Base-by-base conservation (phyloP, 1,140 invertebrate genomes). In the Papilio xuthus region DNA sequence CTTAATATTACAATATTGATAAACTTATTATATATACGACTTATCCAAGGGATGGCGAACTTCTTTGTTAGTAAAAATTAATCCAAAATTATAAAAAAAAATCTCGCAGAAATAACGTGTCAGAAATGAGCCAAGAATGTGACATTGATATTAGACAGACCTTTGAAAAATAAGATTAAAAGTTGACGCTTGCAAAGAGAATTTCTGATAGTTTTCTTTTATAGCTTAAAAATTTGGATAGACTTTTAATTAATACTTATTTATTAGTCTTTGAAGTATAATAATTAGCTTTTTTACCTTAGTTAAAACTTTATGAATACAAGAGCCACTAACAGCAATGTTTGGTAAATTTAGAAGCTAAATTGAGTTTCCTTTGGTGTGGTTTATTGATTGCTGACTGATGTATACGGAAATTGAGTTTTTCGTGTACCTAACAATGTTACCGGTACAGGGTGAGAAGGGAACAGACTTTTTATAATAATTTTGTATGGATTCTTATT, bases 361-460 rank as follows among this genome's bases (percentile, higher is more conserved):
- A 67, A 67, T 32, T 67, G 60, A 67, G 60, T 67, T 67, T 67
- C 60, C 60, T 67, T 67, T 67, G 60, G 60, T 67, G 60, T 67
- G 60, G 60, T 67, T 67, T 67, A 67, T 67, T 67, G 60, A 67
- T 67, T 67, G 60, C 60, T 67, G 60, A 67, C 26, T 67, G 60
- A 67, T 67, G 60, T 67, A 32, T 67, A 67, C 60, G 26, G 60
- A 67, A 67, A 67, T 67, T 67, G 60, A 67, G 60, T 67, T 67
- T 67, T 67, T 67, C 60, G 26, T 28, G 26, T 67, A 32, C 26
- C 60, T 32, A 67, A 67, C 60, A 56, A 56, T 67, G 28, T 28
- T 28, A 28, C 26, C 26, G 60, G 60, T 32, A 67, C 3, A 28
- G 12, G 23, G 23, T 67, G 26, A 67, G 13, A 26, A 28, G 13